Evolutionary conservation across 2,888 invertebrate species (phyloP), one percentile per base, ranked within the genome.

Genomic region (Andrena fulva): DNA sequence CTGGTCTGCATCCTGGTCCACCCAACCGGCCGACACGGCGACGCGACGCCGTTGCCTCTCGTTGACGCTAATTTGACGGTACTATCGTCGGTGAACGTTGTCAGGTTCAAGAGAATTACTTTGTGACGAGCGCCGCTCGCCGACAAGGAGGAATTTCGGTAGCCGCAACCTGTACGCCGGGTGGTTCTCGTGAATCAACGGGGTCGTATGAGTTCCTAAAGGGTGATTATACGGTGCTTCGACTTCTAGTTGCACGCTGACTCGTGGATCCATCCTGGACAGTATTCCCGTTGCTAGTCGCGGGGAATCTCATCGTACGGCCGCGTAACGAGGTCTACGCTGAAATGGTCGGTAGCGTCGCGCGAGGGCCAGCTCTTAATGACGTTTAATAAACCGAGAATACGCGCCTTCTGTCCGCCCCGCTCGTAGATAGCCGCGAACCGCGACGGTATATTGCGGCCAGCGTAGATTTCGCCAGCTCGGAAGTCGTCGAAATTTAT

Each of bases 401-500:
- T 20, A 56, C 67, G 20, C 10, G 54, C n/a, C 24, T 33, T 78
- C 35, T 16, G 59, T 66, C 27, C n/a, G 60, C 48, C 75, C 27
- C 6, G 16, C 52, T 48, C 62, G 33, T 33, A 60, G 60, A 50
- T 29, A 67, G 33, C 50, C 60, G 12, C 27, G 60, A 20, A 12
- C 42, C 56, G 27, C 52, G 16, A 4, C 69, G 70, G 33, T 42
- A 56, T 67, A 77, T 64, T 59, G 74, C 59, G 74, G 67, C 2
- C 27, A 50, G 60, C 69, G 79, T 62, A 54, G 62, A 85, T 86
- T 70, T 78, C 54, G 48, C 16, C 50, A 50, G 52, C 60, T 56
- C 31, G 69, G 69, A 75, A 87, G 84, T 84, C 76, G 76, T 71
- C 56, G 74, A 76, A 85, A 85, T 87, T 87, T 87, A 85, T 87